A percentile compares a stretch with the other conserved stretches of the same genome.
Evolutionary conservation across 2,888 invertebrate species (phyloP).

Genomic region (Hololepta plana): DNA sequence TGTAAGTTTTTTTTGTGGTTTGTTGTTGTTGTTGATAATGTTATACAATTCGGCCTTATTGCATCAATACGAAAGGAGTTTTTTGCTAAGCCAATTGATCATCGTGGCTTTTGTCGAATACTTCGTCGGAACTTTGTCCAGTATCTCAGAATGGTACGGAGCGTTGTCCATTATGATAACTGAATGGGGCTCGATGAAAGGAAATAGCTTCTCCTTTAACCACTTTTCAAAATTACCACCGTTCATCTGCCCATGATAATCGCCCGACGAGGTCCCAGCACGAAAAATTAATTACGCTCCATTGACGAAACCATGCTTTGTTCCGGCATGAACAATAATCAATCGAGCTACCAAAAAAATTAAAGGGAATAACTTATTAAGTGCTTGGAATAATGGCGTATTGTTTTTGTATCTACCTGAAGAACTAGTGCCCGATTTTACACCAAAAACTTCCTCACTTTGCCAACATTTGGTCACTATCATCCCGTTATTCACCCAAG

Average conservation of each 20-base stretch:
- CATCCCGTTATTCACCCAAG: constrained; percentile 7
- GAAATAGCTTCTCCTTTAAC: background rate
- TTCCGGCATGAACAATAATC: too few relatives aligned
- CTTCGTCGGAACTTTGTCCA: constrained; percentile 1
- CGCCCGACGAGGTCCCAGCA: background rate
- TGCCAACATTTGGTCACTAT: constrained; percentile 8
- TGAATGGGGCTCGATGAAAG: background rate
- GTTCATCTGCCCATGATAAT: constrained; percentile 1
- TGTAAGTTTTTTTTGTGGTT: background rate
- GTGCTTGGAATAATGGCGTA: too few relatives aligned
- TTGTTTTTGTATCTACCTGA: too few relatives aligned
- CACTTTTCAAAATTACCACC: background rate
- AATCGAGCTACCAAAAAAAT: too few relatives aligned
- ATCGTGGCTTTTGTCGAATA: background rate
- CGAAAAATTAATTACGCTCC: constrained; percentile 1
- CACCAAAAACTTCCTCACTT: constrained; percentile 6
- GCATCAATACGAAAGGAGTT: too few relatives aligned
- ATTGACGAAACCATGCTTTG: background rate
- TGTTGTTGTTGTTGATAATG: background rate
- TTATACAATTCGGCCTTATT: background rate
- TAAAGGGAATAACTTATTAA: too few relatives aligned
- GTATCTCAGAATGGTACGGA: background rate
- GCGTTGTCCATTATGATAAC: constrained; percentile 1
- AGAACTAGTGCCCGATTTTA: constrained; percentile 3
- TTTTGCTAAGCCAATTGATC: background rate